Base-by-base conservation (phyloP, 37 sponge, comb jelly and placozoan species). In the Dysidea cf. avara region DNA sequence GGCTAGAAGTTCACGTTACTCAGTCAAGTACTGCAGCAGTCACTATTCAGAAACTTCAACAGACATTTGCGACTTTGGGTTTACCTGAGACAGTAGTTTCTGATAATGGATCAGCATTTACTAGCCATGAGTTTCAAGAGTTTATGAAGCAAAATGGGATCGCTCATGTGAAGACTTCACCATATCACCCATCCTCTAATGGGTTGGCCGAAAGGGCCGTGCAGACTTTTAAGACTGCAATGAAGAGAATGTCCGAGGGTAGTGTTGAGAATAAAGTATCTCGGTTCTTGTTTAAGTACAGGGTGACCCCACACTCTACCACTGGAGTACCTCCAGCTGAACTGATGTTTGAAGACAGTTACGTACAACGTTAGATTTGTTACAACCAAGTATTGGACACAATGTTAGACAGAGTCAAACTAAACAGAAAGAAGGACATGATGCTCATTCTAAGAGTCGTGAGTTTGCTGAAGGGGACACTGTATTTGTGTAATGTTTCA, bases 61-160 rank as follows among this genome's bases (percentile, higher is more conserved):
- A 39, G 7, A 26, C 69, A 1, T 77, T 84, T 64, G 59, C 69
- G 24, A 48, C 21, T 20, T 26, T 57, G 52, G 85, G 78, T 14
- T n/a, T 84, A 18, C 83, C 76, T 14, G 26, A 55, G 39, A 68
- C 29, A 24, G 24, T 71, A 46, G 76, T 83, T 16, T 33, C 72
- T 5, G 85, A 76, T 64, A 84, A 84, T 51, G 78, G 78, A n/a
- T 52, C 85, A 13, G 32, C 52, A 7, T 75, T 77, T 22, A 40
- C 52, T 24, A 77, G 78, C 39, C 49, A 21, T 46, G 78, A 76
- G 36, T 81, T 81, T 38, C 30, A 66, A 46, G 7, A 32, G 5
- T 81, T 81, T 29, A 34, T 64, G 74, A 5, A 30, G 29, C 35
- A 61, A 18, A 84, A 84, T 51, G 77, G 85, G 0, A 64, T 84